Conservation (phyloP, 2,797 vertebrate genomes). For the Vireo griseus region DNA sequence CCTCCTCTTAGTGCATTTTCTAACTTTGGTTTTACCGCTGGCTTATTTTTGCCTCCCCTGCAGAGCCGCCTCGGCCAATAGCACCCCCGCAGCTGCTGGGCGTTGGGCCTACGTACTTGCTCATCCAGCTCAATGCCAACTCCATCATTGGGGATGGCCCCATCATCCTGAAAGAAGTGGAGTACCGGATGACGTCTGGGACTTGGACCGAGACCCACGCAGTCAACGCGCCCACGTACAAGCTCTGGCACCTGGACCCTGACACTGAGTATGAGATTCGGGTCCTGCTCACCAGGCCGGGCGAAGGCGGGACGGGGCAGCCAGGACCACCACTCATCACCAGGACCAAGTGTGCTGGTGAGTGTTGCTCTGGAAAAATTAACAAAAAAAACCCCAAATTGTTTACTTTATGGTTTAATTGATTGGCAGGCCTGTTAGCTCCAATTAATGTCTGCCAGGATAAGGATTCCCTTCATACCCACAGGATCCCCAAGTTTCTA, state of each 20-base stretch:
- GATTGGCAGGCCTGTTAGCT: not conserved
- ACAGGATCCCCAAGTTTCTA: not conserved
- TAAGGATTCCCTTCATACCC: not conserved
- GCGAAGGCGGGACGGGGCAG: slow-evolving; percentile 93
- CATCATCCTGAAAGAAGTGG: slow-evolving; percentile 95
- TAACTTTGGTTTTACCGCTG: not conserved
- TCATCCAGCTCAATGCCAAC: slow-evolving; percentile 97
- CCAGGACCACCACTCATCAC: slow-evolving; percentile 92
- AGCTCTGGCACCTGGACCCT: slow-evolving; percentile 96
- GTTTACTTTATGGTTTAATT: not conserved
- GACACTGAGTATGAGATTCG: slow-evolving; percentile 97
- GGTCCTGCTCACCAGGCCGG: slow-evolving; percentile 91
- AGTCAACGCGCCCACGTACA: slow-evolving; percentile 94
- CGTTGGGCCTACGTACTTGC: slow-evolving; percentile 92
- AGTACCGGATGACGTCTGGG: slow-evolving; percentile 95
- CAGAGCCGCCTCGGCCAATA: slow-evolving; percentile 95
- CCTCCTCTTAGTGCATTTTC: not conserved
- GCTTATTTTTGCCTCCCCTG: not conserved
- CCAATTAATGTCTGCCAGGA: not conserved
- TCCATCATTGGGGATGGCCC: slow-evolving; percentile 97
- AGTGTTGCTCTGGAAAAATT: not conserved
- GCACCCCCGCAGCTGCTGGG: slow-evolving; percentile 94
- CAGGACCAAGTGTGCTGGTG: slow-evolving; percentile 97
- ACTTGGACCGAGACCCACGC: slow-evolving; percentile 97
- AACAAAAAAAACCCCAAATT: accelerated